Percentiles rank a stretch among this genome's conserved stretches.
These are phyloP conservation scores for Drosophila paramelanica DNA, from an alignment of 2,888 invertebrate genomes.

Conservation along the genomic window DNA sequence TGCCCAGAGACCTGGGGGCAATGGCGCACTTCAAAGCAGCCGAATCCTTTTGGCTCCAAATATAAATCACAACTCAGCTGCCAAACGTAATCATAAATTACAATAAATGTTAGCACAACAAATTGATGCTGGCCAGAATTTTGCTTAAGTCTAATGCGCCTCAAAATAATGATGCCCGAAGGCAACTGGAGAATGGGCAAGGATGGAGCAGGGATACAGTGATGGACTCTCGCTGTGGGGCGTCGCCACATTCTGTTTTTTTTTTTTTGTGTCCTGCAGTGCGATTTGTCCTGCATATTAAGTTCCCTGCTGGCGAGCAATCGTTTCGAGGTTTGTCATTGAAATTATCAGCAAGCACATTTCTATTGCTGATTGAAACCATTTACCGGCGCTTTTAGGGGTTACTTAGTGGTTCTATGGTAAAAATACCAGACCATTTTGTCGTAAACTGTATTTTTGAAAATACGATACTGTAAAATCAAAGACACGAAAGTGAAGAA, in stretches of 20 bases:
- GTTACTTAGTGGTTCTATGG: neutral
- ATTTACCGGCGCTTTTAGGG: constrained; percentile 9
- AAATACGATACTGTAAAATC: too few species aligned
- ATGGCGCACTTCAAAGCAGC: constrained; percentile 27
- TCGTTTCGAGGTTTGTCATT: constrained; percentile 39
- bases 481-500: too few species aligned
- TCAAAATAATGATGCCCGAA: constrained; percentile 47
- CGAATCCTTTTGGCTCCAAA: constrained; percentile 41
- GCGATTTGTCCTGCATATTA: constrained; percentile 71
- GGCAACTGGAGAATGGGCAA: neutral
- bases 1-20: constrained; percentile 24
- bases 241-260: constrained; percentile 19
- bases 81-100: constrained; percentile 71
- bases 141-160: constrained; percentile 38
- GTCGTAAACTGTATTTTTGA: neutral
- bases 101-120: constrained; percentile 65
- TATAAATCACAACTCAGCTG: constrained; percentile 61
- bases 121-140: constrained; percentile 48
- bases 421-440: neutral
- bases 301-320: constrained; percentile 48
- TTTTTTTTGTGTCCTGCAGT: constrained; percentile 45
- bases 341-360: constrained; percentile 36
- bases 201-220: neutral
- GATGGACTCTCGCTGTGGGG: constrained; percentile 31
- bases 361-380: neutral